Evolutionary conservation across 2,113 vertebrate genomes (phyloP).

Genomic region (Barnardius zonarius): DNA sequence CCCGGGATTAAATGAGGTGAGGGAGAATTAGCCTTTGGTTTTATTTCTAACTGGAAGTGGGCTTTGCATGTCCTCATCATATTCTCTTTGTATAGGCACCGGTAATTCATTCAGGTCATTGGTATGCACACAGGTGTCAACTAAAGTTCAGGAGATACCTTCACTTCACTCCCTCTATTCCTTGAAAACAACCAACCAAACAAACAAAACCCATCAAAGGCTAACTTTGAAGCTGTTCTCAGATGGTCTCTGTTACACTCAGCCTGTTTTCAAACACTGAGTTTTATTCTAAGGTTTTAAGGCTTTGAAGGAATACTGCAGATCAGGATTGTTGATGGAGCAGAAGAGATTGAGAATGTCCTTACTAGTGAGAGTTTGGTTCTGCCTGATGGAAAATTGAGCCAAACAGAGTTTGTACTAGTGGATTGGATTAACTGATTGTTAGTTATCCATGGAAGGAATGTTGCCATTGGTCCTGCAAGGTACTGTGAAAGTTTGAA

Average conservation of each 20-base stretch:
- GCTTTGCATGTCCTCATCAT: neutral
- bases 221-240: neutral
- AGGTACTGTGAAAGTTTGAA: slow-evolving; percentile 46
- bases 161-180: neutral
- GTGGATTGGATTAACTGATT: neutral
- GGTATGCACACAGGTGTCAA: neutral
- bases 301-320: neutral
- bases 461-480: slow-evolving; percentile 18
- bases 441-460: neutral
- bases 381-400: neutral
- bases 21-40: neutral
- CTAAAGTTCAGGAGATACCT: neutral
- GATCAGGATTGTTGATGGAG: neutral
- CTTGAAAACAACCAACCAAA: neutral
- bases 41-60: neutral
- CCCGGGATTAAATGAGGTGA: neutral
- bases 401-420: neutral
- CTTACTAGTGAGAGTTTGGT: neutral
- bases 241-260: neutral
- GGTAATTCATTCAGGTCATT: neutral
- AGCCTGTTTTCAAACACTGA: neutral
- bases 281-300: neutral
- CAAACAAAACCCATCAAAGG: neutral
- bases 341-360: neutral
- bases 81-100: neutral